Conservation (phyloP, 2,888 invertebrate species). For the Tetranychus piercei region DNA sequence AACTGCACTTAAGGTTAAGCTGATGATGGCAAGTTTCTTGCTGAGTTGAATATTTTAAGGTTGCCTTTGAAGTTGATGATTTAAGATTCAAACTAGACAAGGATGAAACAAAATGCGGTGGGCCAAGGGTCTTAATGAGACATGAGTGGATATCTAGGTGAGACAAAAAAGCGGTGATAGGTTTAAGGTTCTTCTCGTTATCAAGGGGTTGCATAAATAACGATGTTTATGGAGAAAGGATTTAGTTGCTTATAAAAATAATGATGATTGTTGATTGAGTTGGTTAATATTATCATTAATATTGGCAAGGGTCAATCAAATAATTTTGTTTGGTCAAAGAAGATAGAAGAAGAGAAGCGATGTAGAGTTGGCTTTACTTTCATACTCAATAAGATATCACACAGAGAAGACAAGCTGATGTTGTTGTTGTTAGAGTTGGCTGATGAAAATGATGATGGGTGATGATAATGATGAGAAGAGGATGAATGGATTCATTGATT, state of each 20-base stretch:
- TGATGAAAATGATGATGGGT: not conserved
- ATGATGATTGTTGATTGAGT: not conserved
- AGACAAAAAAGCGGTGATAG: too few relatives aligned
- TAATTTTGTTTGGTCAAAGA: not conserved
- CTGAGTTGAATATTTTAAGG: too few relatives aligned
- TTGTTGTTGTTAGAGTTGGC: not conserved
- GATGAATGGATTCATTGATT: not conserved
- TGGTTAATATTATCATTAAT: not conserved
- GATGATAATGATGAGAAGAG: constrained; percentile 1
- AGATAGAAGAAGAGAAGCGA: not conserved
- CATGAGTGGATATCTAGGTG: too few relatives aligned
- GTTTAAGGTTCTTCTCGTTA: too few relatives aligned
- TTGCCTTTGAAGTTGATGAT: too few relatives aligned
- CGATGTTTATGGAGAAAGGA: too few relatives aligned
- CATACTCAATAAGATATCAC: not conserved
- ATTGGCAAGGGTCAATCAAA: not conserved
- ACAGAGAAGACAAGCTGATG: constrained; percentile 3
- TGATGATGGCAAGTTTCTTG: too few relatives aligned
- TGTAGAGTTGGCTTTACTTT: not conserved
- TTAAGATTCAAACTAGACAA: too few relatives aligned
- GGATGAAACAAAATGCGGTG: too few relatives aligned
- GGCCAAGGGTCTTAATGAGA: too few relatives aligned
- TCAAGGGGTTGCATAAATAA: not conserved
- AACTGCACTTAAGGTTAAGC: too few relatives aligned
- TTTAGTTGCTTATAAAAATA: not conserved